A percentile compares a stretch with the other conserved stretches of the same genome.
These are phyloP conservation scores for Gambusia yucatana DNA, from an alignment of 2,797 vertebrate genomes.

Conservation along the genomic window DNA sequence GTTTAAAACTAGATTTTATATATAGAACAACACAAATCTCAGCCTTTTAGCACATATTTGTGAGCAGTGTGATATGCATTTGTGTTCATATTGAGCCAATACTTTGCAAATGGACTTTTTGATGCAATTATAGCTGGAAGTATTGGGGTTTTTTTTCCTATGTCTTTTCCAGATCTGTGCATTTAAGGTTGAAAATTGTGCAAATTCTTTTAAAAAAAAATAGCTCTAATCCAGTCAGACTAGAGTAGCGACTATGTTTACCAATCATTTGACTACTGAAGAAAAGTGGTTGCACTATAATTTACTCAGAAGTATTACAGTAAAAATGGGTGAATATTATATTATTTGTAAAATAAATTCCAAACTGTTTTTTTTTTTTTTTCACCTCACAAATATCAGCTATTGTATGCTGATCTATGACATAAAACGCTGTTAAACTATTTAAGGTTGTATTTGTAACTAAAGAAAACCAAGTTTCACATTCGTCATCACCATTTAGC, in stretches of 20 bases:
- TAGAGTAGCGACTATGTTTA: not conserved
- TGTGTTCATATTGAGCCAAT: not conserved
- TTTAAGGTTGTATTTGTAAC: not conserved
- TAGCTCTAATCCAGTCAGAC: not conserved
- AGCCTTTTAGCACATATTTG: not conserved
- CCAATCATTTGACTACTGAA: not conserved
- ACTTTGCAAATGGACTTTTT: not conserved
- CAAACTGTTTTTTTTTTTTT: not conserved
- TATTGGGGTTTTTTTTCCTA: not conserved
- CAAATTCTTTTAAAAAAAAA: not conserved
- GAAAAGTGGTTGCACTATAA: not conserved
- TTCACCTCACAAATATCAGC: not conserved
- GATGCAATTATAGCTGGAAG: not conserved
- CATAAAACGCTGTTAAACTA: not conserved
- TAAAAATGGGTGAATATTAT: not conserved
- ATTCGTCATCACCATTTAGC: not conserved
- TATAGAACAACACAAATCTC: not conserved
- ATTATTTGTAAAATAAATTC: not conserved
- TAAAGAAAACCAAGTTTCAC: not conserved
- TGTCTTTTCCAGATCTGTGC: not conserved
- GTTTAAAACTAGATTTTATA: not conserved
- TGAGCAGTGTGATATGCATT: not conserved
- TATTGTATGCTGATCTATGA: not conserved
- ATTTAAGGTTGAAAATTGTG: not conserved
- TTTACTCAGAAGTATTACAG: not conserved